phyloP scores from a whole-genome alignment of 1,140 invertebrate species.

The Orius laevigatus region DNA sequence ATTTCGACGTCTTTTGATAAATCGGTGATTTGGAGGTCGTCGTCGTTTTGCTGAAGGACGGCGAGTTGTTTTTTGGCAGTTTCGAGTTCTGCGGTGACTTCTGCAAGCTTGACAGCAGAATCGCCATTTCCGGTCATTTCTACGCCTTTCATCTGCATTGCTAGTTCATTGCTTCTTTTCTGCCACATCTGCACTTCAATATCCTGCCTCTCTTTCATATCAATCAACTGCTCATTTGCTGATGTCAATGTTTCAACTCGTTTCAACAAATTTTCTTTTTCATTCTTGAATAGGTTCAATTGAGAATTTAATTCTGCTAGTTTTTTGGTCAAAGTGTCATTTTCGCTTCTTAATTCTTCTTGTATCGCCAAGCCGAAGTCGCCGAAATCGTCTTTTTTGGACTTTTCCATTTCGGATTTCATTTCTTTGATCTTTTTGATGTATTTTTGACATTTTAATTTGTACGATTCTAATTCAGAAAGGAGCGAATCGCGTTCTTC shows the following conservation, averaged over 20 bases:
- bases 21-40: too few species aligned
- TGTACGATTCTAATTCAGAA: conserved; percentile 38
- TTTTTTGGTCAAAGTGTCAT: conserved; percentile 43
- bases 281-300: conserved; percentile 37
- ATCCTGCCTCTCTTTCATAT: conserved; percentile 65
- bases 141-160: conserved; percentile 28
- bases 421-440: conserved; percentile 60
- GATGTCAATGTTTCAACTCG: conserved; percentile 53
- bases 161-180: conserved; percentile 39
- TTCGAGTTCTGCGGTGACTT: conserved; percentile 3
- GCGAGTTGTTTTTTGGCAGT: conserved; percentile 16
- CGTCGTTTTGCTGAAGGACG: conserved; percentile 26
- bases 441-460: conserved; percentile 47
- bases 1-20: too few species aligned
- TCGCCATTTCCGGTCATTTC: too few species aligned
- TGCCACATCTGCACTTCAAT: conserved; percentile 46
- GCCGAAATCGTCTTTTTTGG: conserved; percentile 33
- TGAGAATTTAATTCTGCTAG: conserved; percentile 38
- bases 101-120: too few species aligned
- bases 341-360: conserved; percentile 52
- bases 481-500: not conserved
- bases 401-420: conserved; percentile 38
- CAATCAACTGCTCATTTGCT: conserved; percentile 58
- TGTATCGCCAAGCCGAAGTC: conserved; percentile 55
- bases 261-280: conserved; percentile 48